These are phyloP conservation scores for Lordiphosa mommai DNA, from an alignment of 1,140 invertebrate genomes.

Conservation along the genomic window DNA sequence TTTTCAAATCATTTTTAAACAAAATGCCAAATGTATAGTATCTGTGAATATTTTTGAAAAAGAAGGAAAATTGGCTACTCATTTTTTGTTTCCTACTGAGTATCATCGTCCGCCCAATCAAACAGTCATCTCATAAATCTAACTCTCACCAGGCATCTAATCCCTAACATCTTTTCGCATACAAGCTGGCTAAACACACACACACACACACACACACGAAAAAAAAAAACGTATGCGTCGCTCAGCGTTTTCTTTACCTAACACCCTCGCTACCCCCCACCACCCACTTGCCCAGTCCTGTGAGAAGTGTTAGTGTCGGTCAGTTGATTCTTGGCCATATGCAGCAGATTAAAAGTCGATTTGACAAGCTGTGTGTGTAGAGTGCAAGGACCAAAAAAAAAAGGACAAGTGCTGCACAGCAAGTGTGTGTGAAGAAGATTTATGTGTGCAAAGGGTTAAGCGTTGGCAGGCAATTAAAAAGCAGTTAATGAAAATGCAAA, in stretches of 20 bases:
- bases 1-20: too few species aligned
- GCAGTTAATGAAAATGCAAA: slow-evolving; percentile 60
- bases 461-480: slow-evolving; percentile 68
- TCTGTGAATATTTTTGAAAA: too few species aligned
- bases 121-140: slow-evolving; percentile 5
- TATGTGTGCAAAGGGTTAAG: slow-evolving; percentile 22
- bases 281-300: background rate
- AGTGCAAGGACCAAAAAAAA: slow-evolving; percentile 19
- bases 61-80: too few species aligned
- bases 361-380: slow-evolving; percentile 53
- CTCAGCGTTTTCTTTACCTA: slow-evolving; percentile 21
- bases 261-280: background rate
- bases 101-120: background rate
- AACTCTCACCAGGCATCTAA: too few species aligned
- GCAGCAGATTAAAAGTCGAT: slow-evolving; percentile 71
- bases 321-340: slow-evolving; percentile 62
- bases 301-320: slow-evolving; percentile 42
- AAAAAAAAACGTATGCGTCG: slow-evolving; percentile 27
- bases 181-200: slow-evolving; percentile 9
- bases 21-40: too few species aligned
- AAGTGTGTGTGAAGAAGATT: slow-evolving; percentile 10
- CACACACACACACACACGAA: background rate
- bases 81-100: background rate
- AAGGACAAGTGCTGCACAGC: slow-evolving; percentile 22
- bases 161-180: slow-evolving; percentile 11